phyloP scores from a whole-genome alignment of 2,888 invertebrate species.

The Drosophila prostipennis region DNA sequence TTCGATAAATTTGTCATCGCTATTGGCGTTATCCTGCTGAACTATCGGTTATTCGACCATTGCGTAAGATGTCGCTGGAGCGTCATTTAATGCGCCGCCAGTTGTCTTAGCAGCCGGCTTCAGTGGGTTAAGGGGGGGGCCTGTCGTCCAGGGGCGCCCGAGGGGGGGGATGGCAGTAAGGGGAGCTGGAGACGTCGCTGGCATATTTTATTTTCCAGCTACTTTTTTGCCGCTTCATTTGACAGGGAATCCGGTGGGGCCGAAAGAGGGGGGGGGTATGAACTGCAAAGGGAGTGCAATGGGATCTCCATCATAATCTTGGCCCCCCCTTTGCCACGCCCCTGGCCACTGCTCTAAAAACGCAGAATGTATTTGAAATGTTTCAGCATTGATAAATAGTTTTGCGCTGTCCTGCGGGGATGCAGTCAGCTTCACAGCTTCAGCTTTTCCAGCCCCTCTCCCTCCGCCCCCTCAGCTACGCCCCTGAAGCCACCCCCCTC shows the following conservation, averaged over 20 bases:
- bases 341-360: constrained; percentile 59
- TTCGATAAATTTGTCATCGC: background rate
- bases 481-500: background rate
- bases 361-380: constrained; percentile 76
- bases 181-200: constrained; percentile 68
- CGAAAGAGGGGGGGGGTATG: constrained; percentile 20
- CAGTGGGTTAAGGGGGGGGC: constrained; percentile 6
- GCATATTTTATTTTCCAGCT: constrained; percentile 81
- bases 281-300: constrained; percentile 17
- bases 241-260: constrained; percentile 57
- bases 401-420: constrained; percentile 66
- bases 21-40: constrained; percentile 6
- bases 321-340: constrained; percentile 18
- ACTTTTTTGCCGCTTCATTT: constrained; percentile 83
- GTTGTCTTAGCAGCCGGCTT: constrained; percentile 65
- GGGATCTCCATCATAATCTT: constrained; percentile 73
- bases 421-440: constrained; percentile 36
- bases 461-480: too few relatives aligned
- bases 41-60: constrained; percentile 59
- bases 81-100: constrained; percentile 81
- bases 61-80: constrained; percentile 81
- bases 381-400: constrained; percentile 81
- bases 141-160: constrained; percentile 3
- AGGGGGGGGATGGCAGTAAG: constrained; percentile 13
- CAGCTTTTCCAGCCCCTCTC: constrained; percentile 3